Evolutionary conservation across 2,113 vertebrate genomes (phyloP), one percentile per base, ranked within the genome.

Genomic region (Brachyhypopomus occidentalis): DNA sequence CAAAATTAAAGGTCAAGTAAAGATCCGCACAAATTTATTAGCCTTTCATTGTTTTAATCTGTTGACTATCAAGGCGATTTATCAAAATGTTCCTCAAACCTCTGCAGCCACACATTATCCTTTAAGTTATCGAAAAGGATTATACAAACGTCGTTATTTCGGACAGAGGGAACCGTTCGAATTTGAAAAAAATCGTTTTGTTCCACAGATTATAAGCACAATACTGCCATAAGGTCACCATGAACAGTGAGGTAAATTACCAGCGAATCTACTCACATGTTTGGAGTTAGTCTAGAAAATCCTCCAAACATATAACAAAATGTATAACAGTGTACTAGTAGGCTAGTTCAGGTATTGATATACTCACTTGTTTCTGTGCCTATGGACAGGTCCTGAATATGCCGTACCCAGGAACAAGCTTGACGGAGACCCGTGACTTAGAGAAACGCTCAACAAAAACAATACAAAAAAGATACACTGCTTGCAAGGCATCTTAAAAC

Each of bases 291-390:
- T 7, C 7, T 48, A 52, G 12, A 52, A 52, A 52, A 52, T 1
- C 12, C 45, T 11, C 9, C 9, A 52, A 14, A 52, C 45, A 52
- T 5, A 11, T 14, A 52, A 11, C 45, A 14, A 14, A 1, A 14
- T 11, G 45, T 14, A 52, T 11, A 52, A 11, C 0, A 52, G 8
- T 52, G 45, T 14, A 52, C 0, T 14, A 52, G 45, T 52, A 52
- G 1, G 12, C 45, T 52, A 52, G 45, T 14, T 11, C 9, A 52
- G 45, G 45, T 9, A n/a, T 27, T 36, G 17, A 19, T 22, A 8
- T 69, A 77, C 90, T 86, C 87, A 94, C 94, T 92, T 92, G 56
- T 91, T 93, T 62, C 91, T 89, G 60, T 91, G 90, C 66, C 91
- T 89, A 69, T 92, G 89, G 9, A 52, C 9, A 11, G 45, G 45